Base-by-base conservation (phyloP, 2,888 invertebrate genomes). In the Lepidonotus clava region DNA sequence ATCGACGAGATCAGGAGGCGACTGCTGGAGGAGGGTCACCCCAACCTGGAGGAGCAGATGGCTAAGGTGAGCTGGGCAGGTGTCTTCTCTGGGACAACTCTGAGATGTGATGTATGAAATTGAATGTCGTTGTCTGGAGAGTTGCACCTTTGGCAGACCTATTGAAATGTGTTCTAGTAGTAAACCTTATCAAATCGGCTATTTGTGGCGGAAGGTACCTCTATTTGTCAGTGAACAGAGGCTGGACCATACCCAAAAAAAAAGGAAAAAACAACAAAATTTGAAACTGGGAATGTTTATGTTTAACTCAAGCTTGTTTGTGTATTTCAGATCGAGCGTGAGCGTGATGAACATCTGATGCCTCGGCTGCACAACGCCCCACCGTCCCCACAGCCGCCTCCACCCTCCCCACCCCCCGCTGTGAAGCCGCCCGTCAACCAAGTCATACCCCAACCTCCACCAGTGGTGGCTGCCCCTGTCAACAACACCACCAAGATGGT, bases 311-410 rank as follows among this genome's bases (percentile, higher is more conserved):
- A n/a, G n/a, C n/a, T n/a, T n/a, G 11, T 40, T 38, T 87, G 34
- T 66, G 83, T 86, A 86, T 92, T 92, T 21, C 91, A 96, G 96
- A 94, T 96, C 89, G 96, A 96, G 92, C 95, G 96, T 90, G 96
- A 97, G 93, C 96, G 96, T 83, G 98, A 98, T 93, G 97, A 96
- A 92, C 96, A 96, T 92, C 97, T 98, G 94, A 96, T 96, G 94
- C 98, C 98, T 85, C 96, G 97, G 91, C 96, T 97, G 89, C 95
- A 98, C 86, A 96, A 98, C 6, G 89, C 91, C 76, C 88, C 90
- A 28, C 34, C 61, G 84, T 77, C 24, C 46, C 67, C 77, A 76
- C 76, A 77, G 24, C 38, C 53, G 4, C 87, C 53, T 85, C 86
- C 56, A 21, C 89, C 89, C 18, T 66, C 87, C 56, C 86, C 88